Base-by-base conservation (phyloP, 2,113 vertebrate genomes). In the Dipodomys merriami region DNA sequence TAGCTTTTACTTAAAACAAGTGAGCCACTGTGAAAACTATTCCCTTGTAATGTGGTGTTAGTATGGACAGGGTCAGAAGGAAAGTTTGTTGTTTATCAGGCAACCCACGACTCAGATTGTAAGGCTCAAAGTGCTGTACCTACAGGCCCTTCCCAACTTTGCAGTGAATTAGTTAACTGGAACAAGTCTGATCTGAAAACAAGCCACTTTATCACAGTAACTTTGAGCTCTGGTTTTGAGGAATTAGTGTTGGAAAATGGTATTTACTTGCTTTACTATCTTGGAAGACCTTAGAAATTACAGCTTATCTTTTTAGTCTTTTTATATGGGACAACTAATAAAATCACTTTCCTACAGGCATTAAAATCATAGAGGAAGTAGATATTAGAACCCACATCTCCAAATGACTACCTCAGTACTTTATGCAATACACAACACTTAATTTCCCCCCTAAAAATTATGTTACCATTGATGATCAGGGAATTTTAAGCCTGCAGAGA, bases 401-500 rank as follows among this genome's bases (percentile, higher is more conserved):
- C 39, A 74, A 46, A 77, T 83, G 57, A 49, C 33, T 68, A 12
- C 60, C 49, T 57, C 39, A 44, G 35, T 74, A 49, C 9, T 79
- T 29, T 86, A 6, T 19, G 15, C 49, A 85, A 88, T 29, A 91
- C 71, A 82, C 44, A 79, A 80, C 39, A 91, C 16, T 25, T 49
- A 49, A 83, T 77, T 67, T 92, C 20, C 60, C 68, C 90, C 29
- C 23, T 83, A 85, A 87, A 93, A 72, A 77, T 72, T 77, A 1
- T 23, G 29, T 33, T 91, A 83, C 30, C 67, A 82, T 22, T 82
- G 91, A 94, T 87, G 35, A 91, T 77, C 69, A 86, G 92, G 62
- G 76, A 93, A 86, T 88, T 93, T 88, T 91, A 91, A 81, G 23
- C 39, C 33, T 84, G n/a, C 64, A 91, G 88, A 90, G 86, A 94